These are phyloP conservation scores for Parotocinclus haroldoi DNA, from an alignment of 2,797 vertebrate species.

Conservation along the genomic window DNA sequence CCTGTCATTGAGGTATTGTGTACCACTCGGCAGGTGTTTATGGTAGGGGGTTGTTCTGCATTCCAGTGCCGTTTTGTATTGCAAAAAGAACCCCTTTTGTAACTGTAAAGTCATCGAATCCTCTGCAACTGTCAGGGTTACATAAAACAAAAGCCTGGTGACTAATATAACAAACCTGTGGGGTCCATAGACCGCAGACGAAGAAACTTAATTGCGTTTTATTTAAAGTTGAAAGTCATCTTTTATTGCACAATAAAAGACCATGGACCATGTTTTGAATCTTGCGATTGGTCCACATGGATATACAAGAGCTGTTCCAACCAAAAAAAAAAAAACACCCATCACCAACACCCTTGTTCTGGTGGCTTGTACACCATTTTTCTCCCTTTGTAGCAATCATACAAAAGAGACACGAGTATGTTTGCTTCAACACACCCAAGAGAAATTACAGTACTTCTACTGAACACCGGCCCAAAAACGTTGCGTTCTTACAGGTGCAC, in stretches of 20 bases:
- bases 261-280: slow-evolving; percentile 72
- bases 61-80: too few relatives aligned
- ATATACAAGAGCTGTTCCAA: slow-evolving; percentile 62
- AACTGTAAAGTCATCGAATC: too few relatives aligned
- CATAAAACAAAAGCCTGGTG: too few relatives aligned
- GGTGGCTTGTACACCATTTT: slow-evolving; percentile 47
- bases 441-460: slow-evolving; percentile 45
- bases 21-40: too few relatives aligned
- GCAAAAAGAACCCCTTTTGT: too few relatives aligned
- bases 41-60: too few relatives aligned
- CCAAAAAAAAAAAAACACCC: slow-evolving; percentile 40
- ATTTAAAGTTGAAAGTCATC: slow-evolving; percentile 73
- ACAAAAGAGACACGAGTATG: slow-evolving; percentile 34
- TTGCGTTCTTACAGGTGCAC: slow-evolving; percentile 35
- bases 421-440: slow-evolving; percentile 48
- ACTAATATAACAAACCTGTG: too few relatives aligned
- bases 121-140: too few relatives aligned
- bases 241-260: slow-evolving; percentile 81
- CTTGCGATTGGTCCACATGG: slow-evolving; percentile 73
- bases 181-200: too few relatives aligned
- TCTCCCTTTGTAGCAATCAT: slow-evolving; percentile 42
- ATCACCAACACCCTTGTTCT: slow-evolving; percentile 46
- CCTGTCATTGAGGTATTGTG: too few relatives aligned
- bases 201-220: too few relatives aligned
- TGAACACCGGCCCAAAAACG: slow-evolving; percentile 39